Evolutionary conservation across 2,888 invertebrate species (phyloP), one percentile per base, ranked within the genome.

Genomic region (Boloria euphrosyne): DNA sequence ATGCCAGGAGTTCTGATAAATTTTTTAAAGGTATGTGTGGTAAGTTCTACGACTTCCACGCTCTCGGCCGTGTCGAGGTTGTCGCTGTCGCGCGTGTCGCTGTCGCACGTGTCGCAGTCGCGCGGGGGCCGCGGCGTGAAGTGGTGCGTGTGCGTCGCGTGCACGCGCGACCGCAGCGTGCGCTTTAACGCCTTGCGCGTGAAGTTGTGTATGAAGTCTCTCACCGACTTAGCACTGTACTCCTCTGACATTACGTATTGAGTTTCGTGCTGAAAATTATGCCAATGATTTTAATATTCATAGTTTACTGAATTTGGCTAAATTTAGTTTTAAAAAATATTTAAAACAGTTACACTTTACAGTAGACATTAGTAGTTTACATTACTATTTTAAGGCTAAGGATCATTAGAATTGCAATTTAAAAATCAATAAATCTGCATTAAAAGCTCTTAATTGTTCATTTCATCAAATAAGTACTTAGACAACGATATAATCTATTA

Each of bases 1-100:
- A 93, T 93, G 49, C 93, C 92, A 10, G 93, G 87, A 74, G 94
- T 92, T 76, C 94, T 92, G 58, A 95, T 93, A 55, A 94, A 89
- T 55, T 89, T 81, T 60, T 94, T 88, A 84, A 96, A 96, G 60
- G 93, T 95, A 17, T 89, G 86, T 0, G 95, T 93, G 38, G 94
- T 94, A 59, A 96, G 90, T 78, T 97, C 96, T 13, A 87, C 80
- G 13, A 96, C 87, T 74, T 94, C 93, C 7, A 95, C 78, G 66
- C 77, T 81, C 46, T 74, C 79, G 67, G 31, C 10, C 1, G 31
- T 2, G 31, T 38, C 31, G 2, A 1, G 10, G 10, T 10, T 2
- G 10, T 31, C 31, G 3, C 31, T 10, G 31, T 38, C 31, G 31
- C 27, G 27, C 27, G 5, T 27, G 27, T 27, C 27, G 7, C 31